Percentiles rank a stretch among this genome's conserved stretches.
phyloP scores from a whole-genome alignment of 2,888 invertebrate species.

The Chesias legatella region DNA sequence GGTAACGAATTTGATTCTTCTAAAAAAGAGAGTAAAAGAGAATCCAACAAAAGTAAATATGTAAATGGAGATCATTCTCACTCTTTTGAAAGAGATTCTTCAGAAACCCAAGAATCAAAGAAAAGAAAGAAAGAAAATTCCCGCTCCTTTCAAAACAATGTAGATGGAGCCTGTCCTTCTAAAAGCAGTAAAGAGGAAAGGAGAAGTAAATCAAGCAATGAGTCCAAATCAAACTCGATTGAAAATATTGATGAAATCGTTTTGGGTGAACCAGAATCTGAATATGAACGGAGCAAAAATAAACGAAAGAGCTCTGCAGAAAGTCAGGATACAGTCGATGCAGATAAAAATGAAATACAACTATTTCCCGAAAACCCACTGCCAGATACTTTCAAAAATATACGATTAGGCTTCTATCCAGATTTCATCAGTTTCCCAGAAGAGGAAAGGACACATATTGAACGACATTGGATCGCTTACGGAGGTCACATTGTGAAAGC shows the following conservation, averaged over 20 bases:
- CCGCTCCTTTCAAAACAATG: neutral
- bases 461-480: constrained; percentile 84
- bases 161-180: constrained; percentile 2
- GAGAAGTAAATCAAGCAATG: neutral
- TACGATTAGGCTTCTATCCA: constrained; percentile 67
- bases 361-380: constrained; percentile 54
- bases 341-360: constrained; percentile 25
- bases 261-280: neutral
- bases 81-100: too few relatives aligned
- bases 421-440: constrained; percentile 67
- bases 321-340: constrained; percentile 16
- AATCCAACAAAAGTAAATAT: too few relatives aligned
- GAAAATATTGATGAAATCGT: neutral
- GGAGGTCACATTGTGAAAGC: constrained; percentile 74
- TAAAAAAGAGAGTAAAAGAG: too few relatives aligned
- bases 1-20: too few relatives aligned
- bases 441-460: constrained; percentile 55
- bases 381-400: constrained; percentile 56
- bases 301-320: constrained; percentile 5
- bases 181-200: constrained; percentile 2
- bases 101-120: constrained; percentile 4
- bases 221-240: too few relatives aligned
- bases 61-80: too few relatives aligned
- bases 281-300: neutral
- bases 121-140: constrained; percentile 13